phyloP scores from a whole-genome alignment of 2,113 vertebrate genomes.

The Tachycineta bicolor region DNA sequence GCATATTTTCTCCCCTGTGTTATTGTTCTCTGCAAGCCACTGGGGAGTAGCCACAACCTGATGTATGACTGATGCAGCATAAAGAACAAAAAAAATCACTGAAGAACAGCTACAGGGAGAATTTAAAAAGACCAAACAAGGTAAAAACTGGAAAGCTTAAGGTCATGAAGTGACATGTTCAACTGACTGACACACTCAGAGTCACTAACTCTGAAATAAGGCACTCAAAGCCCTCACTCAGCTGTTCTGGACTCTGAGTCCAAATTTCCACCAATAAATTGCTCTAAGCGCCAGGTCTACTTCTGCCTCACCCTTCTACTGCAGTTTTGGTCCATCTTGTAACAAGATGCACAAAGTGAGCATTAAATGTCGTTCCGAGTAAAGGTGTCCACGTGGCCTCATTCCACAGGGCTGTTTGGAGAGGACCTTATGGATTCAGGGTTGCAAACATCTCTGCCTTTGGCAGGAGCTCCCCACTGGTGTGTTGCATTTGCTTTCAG shows the following conservation, averaged over 20 bases:
- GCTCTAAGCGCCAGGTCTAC: not conserved
- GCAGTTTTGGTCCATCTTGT: not conserved
- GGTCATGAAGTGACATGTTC: not conserved
- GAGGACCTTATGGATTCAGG: not conserved
- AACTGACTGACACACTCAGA: not conserved
- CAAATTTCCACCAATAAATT: not conserved
- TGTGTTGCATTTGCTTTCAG: not conserved
- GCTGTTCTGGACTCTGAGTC: not conserved
- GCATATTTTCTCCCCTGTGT: constrained; percentile 56
- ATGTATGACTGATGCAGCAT: constrained; percentile 42
- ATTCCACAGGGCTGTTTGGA: not conserved
- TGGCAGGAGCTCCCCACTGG: not conserved
- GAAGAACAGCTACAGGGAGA: constrained; percentile 21
- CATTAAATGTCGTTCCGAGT: not conserved
- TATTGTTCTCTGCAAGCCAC: constrained; percentile 59
- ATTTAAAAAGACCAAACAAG: not conserved
- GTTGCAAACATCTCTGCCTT: not conserved
- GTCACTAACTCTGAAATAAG: not conserved
- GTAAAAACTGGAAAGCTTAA: not conserved
- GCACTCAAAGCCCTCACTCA: not conserved
- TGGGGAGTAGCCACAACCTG: constrained; percentile 33
- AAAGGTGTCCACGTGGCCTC: not conserved
- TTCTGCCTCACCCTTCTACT: not conserved
- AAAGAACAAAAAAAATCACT: constrained; percentile 28
- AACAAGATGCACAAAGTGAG: not conserved